Evolutionary conservation across 1,140 invertebrate species (phyloP).

Genomic region (Papilio dardanus): DNA sequence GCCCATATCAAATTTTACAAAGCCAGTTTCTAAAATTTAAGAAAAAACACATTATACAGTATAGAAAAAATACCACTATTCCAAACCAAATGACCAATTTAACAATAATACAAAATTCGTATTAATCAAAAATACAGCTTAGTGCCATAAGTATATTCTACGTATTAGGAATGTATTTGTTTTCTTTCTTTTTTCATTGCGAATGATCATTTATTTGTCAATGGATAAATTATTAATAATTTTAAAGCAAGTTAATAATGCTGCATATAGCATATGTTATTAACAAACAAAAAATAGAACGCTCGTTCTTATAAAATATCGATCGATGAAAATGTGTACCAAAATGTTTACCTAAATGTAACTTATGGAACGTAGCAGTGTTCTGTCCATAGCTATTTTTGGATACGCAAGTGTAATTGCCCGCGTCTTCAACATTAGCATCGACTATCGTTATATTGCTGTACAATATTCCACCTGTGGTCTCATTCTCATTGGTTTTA

Average conservation of each 20-base stretch:
- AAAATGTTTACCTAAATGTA: conserved; percentile 50
- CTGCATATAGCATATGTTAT: not conserved
- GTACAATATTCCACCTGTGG: conserved; percentile 52
- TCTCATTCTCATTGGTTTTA: conserved; percentile 56
- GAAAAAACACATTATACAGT: not conserved
- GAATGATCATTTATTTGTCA: not conserved
- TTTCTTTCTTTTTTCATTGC: no score
- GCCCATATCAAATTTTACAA: conserved; percentile 43
- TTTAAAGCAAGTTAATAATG: not conserved
- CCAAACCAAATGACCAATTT: no score
- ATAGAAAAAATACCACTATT: no score
- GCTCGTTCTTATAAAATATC: not conserved
- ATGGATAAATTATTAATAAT: not conserved
- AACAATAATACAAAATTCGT: no score
- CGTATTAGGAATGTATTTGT: no score
- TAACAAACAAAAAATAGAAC: not conserved
- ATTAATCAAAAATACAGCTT: no score
- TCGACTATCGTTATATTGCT: conserved; percentile 59
- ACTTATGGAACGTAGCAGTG: conserved; percentile 41
- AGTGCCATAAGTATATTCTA: no score
- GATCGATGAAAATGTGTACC: not conserved
- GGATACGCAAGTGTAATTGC: conserved; percentile 56
- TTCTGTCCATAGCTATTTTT: conserved; percentile 45
- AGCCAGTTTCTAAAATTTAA: conserved; percentile 48
- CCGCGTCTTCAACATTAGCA: conserved; percentile 56